Evolutionary conservation across 2,888 invertebrate species (phyloP).

Genomic region (Anoncus sp.): DNA sequence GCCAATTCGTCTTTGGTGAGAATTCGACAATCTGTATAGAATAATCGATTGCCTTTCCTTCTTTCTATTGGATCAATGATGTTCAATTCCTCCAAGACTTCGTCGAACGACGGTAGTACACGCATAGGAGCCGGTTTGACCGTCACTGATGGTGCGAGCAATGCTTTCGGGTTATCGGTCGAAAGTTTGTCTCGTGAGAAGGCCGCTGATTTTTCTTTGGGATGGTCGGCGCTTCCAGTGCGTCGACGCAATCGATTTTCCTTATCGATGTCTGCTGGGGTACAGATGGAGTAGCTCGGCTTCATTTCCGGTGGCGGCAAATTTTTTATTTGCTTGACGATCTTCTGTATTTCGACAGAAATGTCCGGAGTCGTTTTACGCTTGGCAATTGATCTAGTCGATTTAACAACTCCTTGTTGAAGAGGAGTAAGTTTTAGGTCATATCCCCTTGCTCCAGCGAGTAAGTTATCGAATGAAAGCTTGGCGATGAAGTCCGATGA

Average conservation of each 20-base stretch:
- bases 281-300: neutral
- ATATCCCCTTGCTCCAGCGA: neutral
- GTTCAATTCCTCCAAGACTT: conserved; percentile 29
- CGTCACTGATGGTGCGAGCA: conserved; percentile 43
- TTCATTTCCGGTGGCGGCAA: conserved; percentile 6
- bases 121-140: conserved; percentile 17
- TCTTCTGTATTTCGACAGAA: neutral
- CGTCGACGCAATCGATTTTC: conserved; percentile 27
- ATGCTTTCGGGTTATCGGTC: conserved; percentile 35
- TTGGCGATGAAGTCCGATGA: no score
- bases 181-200: conserved; percentile 9
- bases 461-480: neutral
- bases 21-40: conserved; percentile 24
- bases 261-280: conserved; percentile 17
- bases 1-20: conserved; percentile 4
- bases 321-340: conserved; percentile 2
- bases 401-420: conserved; percentile 3
- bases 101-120: conserved; percentile 27
- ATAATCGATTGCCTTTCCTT: conserved; percentile 1
- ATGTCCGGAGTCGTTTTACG: neutral
- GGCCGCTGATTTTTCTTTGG: conserved; percentile 6
- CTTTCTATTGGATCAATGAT: conserved; percentile 1
- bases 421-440: conserved; percentile 7
- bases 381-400: neutral
- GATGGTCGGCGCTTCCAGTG: neutral